phyloP scores from a whole-genome alignment of 2,797 vertebrate genomes.

The Sebastes reedi region DNA sequence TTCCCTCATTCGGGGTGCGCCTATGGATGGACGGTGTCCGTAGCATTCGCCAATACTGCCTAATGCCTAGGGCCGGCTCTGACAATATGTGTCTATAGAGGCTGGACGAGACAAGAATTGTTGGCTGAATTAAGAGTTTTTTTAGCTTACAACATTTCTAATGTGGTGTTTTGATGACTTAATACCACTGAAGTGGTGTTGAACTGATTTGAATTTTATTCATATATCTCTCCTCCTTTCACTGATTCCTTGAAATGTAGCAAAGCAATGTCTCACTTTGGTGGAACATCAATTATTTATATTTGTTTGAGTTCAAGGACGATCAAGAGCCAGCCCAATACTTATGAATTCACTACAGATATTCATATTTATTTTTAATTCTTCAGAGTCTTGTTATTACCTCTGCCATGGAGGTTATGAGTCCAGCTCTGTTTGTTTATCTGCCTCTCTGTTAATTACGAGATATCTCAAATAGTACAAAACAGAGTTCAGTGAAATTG shows the following conservation, averaged over 20 bases:
- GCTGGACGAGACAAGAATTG: neutral
- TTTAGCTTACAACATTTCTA: neutral
- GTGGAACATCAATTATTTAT: neutral
- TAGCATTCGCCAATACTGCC: fast-evolving
- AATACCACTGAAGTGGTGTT: slow-evolving; percentile 12
- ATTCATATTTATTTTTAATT: neutral
- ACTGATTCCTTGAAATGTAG: neutral
- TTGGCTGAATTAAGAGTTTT: neutral
- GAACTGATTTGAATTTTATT: neutral
- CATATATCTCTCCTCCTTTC: neutral
- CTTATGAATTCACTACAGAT: neutral
- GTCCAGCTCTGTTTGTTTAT: neutral
- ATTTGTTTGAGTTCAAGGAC: slow-evolving; percentile 10
- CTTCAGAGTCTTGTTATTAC: neutral
- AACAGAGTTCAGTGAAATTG: neutral
- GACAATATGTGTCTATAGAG: neutral
- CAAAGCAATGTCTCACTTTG: slow-evolving; percentile 10
- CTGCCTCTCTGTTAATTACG: neutral
- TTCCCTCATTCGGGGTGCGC: neutral
- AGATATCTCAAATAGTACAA: neutral
- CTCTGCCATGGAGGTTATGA: neutral
- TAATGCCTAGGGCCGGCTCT: neutral
- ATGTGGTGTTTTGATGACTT: slow-evolving; percentile 20
- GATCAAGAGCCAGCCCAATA: neutral
- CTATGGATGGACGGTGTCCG: neutral